Base-by-base conservation (phyloP, 2,888 invertebrate genomes). In the Oeneis ivallda region DNA sequence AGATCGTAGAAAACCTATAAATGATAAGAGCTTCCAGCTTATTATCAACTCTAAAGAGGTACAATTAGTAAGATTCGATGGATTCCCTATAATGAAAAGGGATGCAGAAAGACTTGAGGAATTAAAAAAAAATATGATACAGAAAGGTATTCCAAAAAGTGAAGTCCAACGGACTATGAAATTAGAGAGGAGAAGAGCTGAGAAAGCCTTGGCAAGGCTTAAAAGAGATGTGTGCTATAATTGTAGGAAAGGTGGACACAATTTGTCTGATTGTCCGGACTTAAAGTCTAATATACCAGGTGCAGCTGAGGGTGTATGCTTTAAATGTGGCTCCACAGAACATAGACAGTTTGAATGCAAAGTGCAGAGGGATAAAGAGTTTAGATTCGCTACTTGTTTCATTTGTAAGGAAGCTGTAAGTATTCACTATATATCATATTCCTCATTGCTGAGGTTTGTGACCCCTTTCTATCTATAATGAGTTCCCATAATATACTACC, bases 311-410 rank as follows among this genome's bases (percentile, higher is more conserved):
- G 96, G 96, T 8, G 94, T 97, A 57, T 97, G 97, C 78, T 97
- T 96, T 79, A 97, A 97, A 83, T 98, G 98, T 85, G 98, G 98
- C 0, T 97, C 97, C 0, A 96, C 96, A 5, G 97, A 97, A 80
- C 98, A 98, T 79, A 94, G 94, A 11, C 94, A 95, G 76, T 94
- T 94, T 79, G 94, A 95, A 77, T 96, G 96, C 75, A 94, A 94
- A 89, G 95, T 95, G 0, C 93, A 93, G 43, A 93, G 88, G 72
- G 93, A 93, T 49, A 93, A 94, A 69, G 94, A 95, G 66, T 97
- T 94, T 77, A 94, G 96, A 79, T 97, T 94, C 88, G 98, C 98
- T 0, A 95, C 94, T 63, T 98, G 98, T 84, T 98, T 98, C 79
- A 95, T 98, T 72, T 98, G 98, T 82, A 94, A 94, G 64, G 95